These are phyloP conservation scores for Aphodius granarius DNA, from an alignment of 2,888 invertebrate species.

Conservation along the genomic window DNA sequence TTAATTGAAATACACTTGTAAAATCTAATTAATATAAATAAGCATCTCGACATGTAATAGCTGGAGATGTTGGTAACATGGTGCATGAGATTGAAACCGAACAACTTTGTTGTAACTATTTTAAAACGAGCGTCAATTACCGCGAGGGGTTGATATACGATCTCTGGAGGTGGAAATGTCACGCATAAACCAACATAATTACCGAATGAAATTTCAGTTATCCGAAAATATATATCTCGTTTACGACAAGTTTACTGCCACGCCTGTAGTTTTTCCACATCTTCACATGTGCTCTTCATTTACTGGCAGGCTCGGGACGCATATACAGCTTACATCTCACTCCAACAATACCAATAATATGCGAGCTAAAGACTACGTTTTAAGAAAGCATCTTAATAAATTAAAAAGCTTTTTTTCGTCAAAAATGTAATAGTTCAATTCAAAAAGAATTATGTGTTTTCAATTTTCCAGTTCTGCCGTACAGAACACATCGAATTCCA, in stretches of 20 bases:
- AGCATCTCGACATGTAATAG: neutral
- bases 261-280: slow-evolving; percentile 17
- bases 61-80: neutral
- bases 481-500: too few relatives aligned
- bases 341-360: neutral
- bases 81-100: neutral
- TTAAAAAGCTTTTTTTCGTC: too few relatives aligned
- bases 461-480: too few relatives aligned
- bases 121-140: slow-evolving; percentile 33
- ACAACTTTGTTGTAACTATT: neutral
- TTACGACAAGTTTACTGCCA: slow-evolving; percentile 29
- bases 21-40: neutral
- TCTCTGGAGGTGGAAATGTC: slow-evolving; percentile 20
- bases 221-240: slow-evolving; percentile 32
- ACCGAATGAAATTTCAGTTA: slow-evolving; percentile 37
- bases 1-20: neutral
- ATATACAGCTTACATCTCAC: neutral
- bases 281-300: slow-evolving; percentile 36
- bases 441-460: too few relatives aligned
- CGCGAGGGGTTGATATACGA: slow-evolving; percentile 32
- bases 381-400: too few relatives aligned
- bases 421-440: too few relatives aligned
- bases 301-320: slow-evolving; percentile 4
- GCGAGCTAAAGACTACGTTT: too few relatives aligned
- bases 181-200: slow-evolving; percentile 34